Conservation (phyloP, 1,140 invertebrate species). For the Thaumetopoea pityocampa region DNA sequence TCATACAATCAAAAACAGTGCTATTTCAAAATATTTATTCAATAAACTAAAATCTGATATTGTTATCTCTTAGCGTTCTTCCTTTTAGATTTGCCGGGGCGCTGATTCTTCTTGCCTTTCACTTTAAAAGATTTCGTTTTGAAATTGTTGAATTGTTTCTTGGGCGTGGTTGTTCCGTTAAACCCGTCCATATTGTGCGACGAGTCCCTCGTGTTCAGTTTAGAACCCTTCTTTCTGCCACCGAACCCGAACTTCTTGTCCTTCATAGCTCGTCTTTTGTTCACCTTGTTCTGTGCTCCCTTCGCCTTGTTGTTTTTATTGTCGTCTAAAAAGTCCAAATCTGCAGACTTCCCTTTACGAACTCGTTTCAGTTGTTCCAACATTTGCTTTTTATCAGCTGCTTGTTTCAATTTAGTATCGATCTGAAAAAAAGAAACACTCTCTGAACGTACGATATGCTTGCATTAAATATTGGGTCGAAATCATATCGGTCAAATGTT, state of each 20-base stretch:
- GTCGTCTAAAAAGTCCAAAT: conserved; percentile 90
- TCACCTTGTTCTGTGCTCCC: conserved; percentile 65
- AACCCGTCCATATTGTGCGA: conserved; percentile 81
- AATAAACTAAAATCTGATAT: conserved; percentile 6
- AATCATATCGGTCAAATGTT: too few relatives aligned
- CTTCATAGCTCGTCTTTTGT: conserved; percentile 82
- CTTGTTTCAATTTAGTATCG: conserved; percentile 87
- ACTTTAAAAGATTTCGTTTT: conserved; percentile 57
- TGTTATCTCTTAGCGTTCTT: conserved; percentile 76
- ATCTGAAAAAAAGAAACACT: conserved; percentile 77
- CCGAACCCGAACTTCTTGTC: conserved; percentile 96
- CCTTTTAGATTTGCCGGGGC: conserved; percentile 79
- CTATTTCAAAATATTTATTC: conserved; percentile 8
- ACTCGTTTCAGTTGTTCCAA: conserved; percentile 91
- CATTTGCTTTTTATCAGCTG: conserved; percentile 86
- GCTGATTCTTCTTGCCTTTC: conserved; percentile 61
- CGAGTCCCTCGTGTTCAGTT: conserved; percentile 92
- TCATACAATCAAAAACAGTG: background rate
- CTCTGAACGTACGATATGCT: too few relatives aligned
- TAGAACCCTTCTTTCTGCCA: conserved; percentile 94
- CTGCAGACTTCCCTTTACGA: conserved; percentile 86
- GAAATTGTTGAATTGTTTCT: conserved; percentile 54
- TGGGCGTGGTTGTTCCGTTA: conserved; percentile 69
- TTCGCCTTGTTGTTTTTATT: conserved; percentile 77
- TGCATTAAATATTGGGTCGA: too few relatives aligned